Base-by-base conservation (phyloP, 2,888 invertebrate species). In the Cataglyphis cursor region DNA sequence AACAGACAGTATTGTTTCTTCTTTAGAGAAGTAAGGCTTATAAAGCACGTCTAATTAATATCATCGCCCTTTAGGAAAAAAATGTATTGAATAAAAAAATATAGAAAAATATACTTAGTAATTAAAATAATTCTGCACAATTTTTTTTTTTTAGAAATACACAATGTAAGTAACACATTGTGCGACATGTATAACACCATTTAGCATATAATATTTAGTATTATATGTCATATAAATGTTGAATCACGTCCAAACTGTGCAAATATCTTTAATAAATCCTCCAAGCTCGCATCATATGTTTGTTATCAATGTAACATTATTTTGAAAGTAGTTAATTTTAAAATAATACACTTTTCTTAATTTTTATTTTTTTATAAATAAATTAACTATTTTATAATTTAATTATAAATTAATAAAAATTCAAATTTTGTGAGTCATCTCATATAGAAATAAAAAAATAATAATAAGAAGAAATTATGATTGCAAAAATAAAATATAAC, bases 1-100 rank as follows among this genome's bases (percentile, higher is more conserved):
- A 80, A 80, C 24, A 70, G 24, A 54, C 9, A 24, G 12, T 21
- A 31, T 76, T 24, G 51, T 75, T 75, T 75, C 15, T 57, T 48
- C 18, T 4, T 15, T 28, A 1, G 54, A 24, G 24, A 48, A 5
- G 54, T 54, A 0, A 35, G 1, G 8, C 54, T 4, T 15, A 35
- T 76, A 41, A 76, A 54, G n/a, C 38, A 3, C 15, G 51, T 54
- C 10, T 35, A 31, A 38, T 4, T 65, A 64, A 38, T 62, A 48
- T 65, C 24, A 8, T 57, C 9, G 9, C 3, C 41, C 3, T 66
- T 57, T 1, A n/a, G 12, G 3, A 12, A 4, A 38, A 51, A 76
- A 65, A 41, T 54, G 6, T 57, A 28, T 28, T 5, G 1, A 66
- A n/a, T 38, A 28, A 28, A 38, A 38, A 18, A 21, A 21, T 3